phyloP scores from a whole-genome alignment of 2,797 vertebrate species.

The Tolypeutes matacus region DNA sequence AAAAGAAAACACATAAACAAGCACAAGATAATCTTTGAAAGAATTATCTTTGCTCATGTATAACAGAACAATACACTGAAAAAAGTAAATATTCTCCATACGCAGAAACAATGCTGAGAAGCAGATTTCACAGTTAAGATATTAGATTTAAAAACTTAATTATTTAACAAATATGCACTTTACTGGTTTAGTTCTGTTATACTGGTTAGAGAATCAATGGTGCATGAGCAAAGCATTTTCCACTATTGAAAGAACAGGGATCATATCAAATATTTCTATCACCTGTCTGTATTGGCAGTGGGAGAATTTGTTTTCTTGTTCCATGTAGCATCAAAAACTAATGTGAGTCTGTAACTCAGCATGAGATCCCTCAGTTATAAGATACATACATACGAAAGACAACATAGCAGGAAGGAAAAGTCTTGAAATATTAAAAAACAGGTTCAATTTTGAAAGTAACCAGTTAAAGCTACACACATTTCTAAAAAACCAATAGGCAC shows the following conservation, averaged over 20 bases:
- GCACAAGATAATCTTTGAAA: neutral
- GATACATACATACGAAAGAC: neutral
- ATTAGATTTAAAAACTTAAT: neutral
- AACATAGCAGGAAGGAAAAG: neutral
- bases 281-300: neutral
- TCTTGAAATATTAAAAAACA: conserved; percentile 19
- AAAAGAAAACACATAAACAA: neutral
- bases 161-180: neutral
- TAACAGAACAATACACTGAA: neutral
- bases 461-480: neutral
- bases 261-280: neutral
- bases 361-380: neutral
- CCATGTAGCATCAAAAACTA: neutral
- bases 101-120: neutral
- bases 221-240: neutral
- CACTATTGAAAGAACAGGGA: neutral
- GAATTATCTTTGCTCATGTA: neutral
- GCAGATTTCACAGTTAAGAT: neutral
- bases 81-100: neutral
- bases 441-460: conserved; percentile 26
- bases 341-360: neutral
- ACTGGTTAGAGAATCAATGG: neutral
- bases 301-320: conserved; percentile 5
- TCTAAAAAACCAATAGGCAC: conserved; percentile 16
- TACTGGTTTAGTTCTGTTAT: neutral